phyloP scores from a whole-genome alignment of 2,888 invertebrate genomes.

The Drosophila atripex region DNA sequence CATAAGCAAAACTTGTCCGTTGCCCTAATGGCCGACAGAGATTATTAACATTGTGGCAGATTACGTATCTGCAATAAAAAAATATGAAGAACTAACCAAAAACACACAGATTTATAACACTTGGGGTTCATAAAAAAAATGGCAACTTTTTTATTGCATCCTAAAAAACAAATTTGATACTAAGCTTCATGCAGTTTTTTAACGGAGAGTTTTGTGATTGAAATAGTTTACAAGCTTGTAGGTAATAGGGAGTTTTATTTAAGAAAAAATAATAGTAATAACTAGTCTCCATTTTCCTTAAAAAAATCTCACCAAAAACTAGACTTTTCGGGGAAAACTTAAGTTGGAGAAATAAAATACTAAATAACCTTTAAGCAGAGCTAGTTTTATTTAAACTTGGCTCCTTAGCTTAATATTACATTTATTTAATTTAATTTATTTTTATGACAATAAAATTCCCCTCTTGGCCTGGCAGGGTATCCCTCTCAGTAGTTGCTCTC shows the following conservation, averaged over 20 bases:
- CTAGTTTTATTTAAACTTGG: not conserved
- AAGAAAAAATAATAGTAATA: no score
- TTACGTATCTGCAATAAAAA: conserved; percentile 27
- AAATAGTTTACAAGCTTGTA: no score
- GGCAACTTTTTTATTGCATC: not conserved
- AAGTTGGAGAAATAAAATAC: no score
- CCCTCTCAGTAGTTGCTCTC: not conserved
- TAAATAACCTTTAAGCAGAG: no score
- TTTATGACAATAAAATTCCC: not conserved
- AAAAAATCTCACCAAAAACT: no score
- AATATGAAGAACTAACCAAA: conserved; percentile 11
- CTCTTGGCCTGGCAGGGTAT: not conserved
- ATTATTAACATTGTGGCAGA: conserved; percentile 39
- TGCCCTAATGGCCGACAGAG: conserved; percentile 34
- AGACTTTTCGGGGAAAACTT: no score
- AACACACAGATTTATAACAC: conserved; percentile 1
- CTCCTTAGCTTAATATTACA: not conserved
- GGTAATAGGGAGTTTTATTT: no score
- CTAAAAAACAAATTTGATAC: conserved; percentile 3
- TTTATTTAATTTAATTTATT: not conserved
- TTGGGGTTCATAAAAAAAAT: not conserved
- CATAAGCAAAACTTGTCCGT: conserved; percentile 30
- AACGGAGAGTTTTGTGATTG: not conserved
- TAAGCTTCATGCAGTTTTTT: not conserved
- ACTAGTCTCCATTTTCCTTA: no score